These are phyloP conservation scores for Picus viridis DNA, from an alignment of 2,797 vertebrate species.

Conservation along the genomic window DNA sequence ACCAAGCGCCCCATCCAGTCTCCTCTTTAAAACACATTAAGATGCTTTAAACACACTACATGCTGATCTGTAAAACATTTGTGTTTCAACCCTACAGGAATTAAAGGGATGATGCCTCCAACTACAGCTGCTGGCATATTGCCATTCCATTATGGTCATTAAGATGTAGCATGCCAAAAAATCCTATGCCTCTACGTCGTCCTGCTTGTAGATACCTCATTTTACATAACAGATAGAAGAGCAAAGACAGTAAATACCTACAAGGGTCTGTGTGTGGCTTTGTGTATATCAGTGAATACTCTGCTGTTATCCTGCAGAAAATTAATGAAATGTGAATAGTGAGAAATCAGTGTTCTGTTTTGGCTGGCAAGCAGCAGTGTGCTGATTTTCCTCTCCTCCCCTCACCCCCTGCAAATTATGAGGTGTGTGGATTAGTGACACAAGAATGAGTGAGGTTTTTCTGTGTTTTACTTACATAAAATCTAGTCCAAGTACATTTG, in stretches of 20 bases:
- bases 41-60: no score
- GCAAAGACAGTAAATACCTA: neutral
- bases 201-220: neutral
- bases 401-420: neutral
- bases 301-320: neutral
- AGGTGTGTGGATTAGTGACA: slow-evolving; percentile 44
- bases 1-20: no score
- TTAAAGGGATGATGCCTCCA: neutral
- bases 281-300: neutral
- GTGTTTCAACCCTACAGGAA: neutral
- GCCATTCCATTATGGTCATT: neutral
- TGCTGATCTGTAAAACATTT: neutral
- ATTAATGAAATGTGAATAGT: neutral
- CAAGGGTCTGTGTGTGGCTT: neutral
- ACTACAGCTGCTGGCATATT: neutral
- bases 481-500: neutral
- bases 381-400: neutral
- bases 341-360: neutral
- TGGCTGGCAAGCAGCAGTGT: neutral
- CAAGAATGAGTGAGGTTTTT: slow-evolving; percentile 51
- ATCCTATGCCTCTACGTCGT: neutral
- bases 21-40: neutral
- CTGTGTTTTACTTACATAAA: slow-evolving; percentile 3
- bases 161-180: neutral
- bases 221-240: neutral